Evolutionary conservation across 2,888 invertebrate species (phyloP).

Genomic region (Cabera pusaria): DNA sequence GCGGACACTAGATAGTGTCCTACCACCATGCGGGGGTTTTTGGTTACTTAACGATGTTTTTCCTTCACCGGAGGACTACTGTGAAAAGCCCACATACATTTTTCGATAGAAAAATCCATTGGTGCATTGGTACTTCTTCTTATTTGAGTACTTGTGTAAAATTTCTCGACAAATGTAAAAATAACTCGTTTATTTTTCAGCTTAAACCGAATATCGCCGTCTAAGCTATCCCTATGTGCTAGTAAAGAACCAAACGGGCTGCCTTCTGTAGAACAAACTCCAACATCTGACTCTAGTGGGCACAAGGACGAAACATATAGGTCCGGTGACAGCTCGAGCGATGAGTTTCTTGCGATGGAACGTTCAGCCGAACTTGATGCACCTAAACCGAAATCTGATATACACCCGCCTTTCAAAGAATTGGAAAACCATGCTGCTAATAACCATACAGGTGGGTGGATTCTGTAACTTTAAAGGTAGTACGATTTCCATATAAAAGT

Average conservation of each 20-base stretch:
- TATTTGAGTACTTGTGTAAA: too few species aligned
- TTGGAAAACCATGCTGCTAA: constrained; percentile 42
- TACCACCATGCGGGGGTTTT: too few species aligned
- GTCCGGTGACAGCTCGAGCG: constrained; percentile 51
- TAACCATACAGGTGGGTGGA: constrained; percentile 41
- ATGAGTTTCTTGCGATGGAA: constrained; percentile 77
- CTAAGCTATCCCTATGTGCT: constrained; percentile 70
- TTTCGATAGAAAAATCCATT: too few species aligned
- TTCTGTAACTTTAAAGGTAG: too few species aligned
- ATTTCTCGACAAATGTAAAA: too few species aligned
- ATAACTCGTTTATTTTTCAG: too few species aligned
- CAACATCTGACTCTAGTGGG: constrained; percentile 64
- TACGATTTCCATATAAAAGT: too few species aligned
- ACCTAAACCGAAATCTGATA: constrained; percentile 48
- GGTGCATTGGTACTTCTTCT: too few species aligned
- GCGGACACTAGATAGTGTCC: too few species aligned
- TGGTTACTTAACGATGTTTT: too few species aligned
- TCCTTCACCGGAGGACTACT: too few species aligned
- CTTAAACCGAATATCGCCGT: constrained; percentile 74
- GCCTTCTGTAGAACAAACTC: constrained; percentile 55
- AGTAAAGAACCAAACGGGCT: constrained; percentile 62
- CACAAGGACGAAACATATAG: constrained; percentile 63
- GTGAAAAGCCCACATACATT: too few species aligned
- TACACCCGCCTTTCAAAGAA: constrained; percentile 50
- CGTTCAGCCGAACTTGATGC: constrained; percentile 67